Percentiles rank a stretch among this genome's conserved stretches.
These are phyloP conservation scores for Aurelia aurita complex sp. Pacific DNA, from an alignment of 30 jellyfish, hydroid and myxozoan genomes.

Conservation along the genomic window DNA sequence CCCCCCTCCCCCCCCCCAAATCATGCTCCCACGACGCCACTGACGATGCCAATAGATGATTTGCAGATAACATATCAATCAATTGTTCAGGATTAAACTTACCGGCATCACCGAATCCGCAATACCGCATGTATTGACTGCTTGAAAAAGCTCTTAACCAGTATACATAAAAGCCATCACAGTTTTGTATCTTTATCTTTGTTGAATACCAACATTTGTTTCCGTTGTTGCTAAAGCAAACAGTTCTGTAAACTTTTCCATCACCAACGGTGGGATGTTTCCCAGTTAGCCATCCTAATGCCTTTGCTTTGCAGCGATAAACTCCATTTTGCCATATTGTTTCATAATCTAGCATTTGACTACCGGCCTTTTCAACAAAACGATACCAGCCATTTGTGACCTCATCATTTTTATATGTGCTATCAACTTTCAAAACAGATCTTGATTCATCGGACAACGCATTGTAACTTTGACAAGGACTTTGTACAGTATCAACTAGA, in stretches of 20 bases:
- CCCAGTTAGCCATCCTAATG: constrained; percentile 1
- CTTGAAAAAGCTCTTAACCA: neutral
- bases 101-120: constrained; percentile 7
- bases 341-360: neutral
- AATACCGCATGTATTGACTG: neutral
- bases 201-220: neutral
- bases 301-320: neutral
- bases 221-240: neutral
- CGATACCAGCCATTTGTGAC: constrained; percentile 18
- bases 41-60: no score
- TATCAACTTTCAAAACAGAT: neutral
- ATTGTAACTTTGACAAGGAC: neutral
- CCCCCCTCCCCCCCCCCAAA: no score
- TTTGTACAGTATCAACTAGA: neutral
- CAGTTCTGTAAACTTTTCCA: constrained; percentile 12
- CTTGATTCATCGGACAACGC: neutral
- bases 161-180: neutral
- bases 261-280: neutral
- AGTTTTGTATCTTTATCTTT: neutral
- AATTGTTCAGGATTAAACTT: neutral
- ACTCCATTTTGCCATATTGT: neutral
- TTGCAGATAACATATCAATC: no score
- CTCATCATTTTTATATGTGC: neutral
- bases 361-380: neutral
- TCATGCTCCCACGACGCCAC: no score